Base-by-base conservation (phyloP, 2,797 vertebrate genomes). In the Protonibea diacanthus region DNA sequence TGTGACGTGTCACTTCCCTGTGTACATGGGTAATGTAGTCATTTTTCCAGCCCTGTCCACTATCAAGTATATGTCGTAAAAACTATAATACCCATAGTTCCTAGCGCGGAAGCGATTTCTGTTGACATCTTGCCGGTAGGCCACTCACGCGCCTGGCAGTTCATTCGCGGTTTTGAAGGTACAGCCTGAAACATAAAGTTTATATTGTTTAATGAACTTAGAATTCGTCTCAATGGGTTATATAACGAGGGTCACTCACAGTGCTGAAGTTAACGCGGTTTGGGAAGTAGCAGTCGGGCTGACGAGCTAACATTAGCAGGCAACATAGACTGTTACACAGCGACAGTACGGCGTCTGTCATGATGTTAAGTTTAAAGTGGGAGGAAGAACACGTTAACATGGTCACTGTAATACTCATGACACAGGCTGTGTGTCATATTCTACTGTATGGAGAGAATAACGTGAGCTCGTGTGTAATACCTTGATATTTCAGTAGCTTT, bases 11-110 rank as follows among this genome's bases (percentile, higher is more conserved):
- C 8, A 0, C 2, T 12, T 0, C 6, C 5, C 2, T 42, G 5
- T 56, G 12, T 47, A 7, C 0, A 0, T 61, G 93, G 94, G 80
- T 69, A 86, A 78, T 91, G 94, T 90, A 94, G 94, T 95, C 57
- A 1, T 53, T 69, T 58, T 38, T 8, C 0, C 25, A 29, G 1
- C 5, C 0, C 0, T 0, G 5, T 0, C 0, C 1, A 1, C 0
- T 0, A 0, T 1, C 0, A 1, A 8, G 10, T 18, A 13, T 3
- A 4, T 0, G 3, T 0, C 2, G 0, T 4, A 15, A 23, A 42
- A 80, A 95, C 91, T 91, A 84, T 91, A 88, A 53, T 77, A 69
- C 93, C 94, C 93, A 93, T 0, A 75, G 1, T 48, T 13, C 86
- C 2, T 33, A 6, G 76, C 76, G 42, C 0, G 1, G 29, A 73